Evolutionary conservation across 37 sponge, comb jelly and placozoan species (phyloP).

Genomic region (Halichondria panicea): DNA sequence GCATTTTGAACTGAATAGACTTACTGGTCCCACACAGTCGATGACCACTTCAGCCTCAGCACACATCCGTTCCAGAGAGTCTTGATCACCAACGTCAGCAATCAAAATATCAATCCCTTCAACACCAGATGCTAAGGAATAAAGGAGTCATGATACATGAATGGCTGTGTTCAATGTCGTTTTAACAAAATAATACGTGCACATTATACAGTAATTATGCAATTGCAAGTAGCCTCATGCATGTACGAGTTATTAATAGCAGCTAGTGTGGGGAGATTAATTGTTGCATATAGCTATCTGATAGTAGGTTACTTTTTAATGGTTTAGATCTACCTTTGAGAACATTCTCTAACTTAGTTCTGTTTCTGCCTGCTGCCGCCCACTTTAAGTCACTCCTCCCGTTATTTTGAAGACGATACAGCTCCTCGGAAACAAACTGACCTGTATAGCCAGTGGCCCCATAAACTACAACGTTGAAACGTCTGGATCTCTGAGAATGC

Average conservation of each 20-base stretch:
- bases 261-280: no score
- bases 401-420: conserved; percentile 51
- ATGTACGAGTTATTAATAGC: no score
- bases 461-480: conserved; percentile 84
- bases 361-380: conserved; percentile 88
- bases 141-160: no score
- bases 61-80: conserved; percentile 84
- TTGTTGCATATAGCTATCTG: no score
- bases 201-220: no score
- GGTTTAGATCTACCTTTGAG: conserved; percentile 62
- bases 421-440: conserved; percentile 77
- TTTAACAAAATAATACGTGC: no score
- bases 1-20: no score
- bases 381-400: conserved; percentile 57
- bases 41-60: conserved; percentile 64
- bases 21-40: conserved; percentile 92
- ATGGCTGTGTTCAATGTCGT: no score
- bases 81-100: conserved; percentile 70
- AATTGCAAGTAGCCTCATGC: no score
- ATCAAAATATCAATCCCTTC: conserved; percentile 59
- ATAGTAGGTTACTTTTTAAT: no score
- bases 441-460: conserved; percentile 89
- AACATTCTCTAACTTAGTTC: no score
- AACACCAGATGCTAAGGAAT: conserved; percentile 29
- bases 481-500: no score